A percentile compares a stretch with the other conserved stretches of the same genome.
phyloP scores from a whole-genome alignment of 2,113 vertebrate species.

The Ictalurus furcatus region DNA sequence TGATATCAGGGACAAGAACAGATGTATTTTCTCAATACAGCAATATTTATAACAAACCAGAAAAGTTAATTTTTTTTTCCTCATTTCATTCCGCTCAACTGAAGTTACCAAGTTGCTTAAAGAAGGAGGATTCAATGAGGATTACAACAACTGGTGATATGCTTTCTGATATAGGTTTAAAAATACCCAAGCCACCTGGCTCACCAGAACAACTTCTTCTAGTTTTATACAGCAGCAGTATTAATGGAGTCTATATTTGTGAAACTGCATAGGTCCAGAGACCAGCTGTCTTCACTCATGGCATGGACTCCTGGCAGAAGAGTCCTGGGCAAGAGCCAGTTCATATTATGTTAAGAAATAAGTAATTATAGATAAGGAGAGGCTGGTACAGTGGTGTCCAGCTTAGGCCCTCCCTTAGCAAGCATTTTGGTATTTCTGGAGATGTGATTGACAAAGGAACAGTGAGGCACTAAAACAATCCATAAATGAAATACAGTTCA shows the following conservation, averaged over 20 bases:
- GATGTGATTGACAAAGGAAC: slow-evolving; percentile 47
- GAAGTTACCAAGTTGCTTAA: background rate
- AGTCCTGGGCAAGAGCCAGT: slow-evolving; percentile 59
- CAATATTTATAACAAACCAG: slow-evolving; percentile 5
- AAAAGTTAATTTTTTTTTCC: background rate
- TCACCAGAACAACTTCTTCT: slow-evolving; percentile 1
- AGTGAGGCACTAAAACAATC: slow-evolving; percentile 1
- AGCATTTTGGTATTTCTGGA: slow-evolving; percentile 48
- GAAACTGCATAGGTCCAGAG: slow-evolving; percentile 37
- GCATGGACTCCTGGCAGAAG: slow-evolving; percentile 60
- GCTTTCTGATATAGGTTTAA: slow-evolving; percentile 22
- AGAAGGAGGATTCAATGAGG: slow-evolving; percentile 34
- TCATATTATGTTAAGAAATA: slow-evolving; percentile 71
- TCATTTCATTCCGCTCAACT: background rate
- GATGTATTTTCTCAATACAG: background rate
- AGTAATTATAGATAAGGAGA: slow-evolving; percentile 70
- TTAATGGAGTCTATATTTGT: slow-evolving; percentile 53
- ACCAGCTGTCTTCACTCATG: slow-evolving; percentile 52
- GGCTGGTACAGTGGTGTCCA: slow-evolving; percentile 47
- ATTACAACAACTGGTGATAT: slow-evolving; percentile 40
- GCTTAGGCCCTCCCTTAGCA: slow-evolving; percentile 27
- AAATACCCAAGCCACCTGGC: slow-evolving; percentile 39
- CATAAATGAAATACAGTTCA: background rate
- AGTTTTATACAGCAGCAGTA: slow-evolving; percentile 32
- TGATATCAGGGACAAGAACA: background rate